Percentiles rank a stretch among this genome's conserved stretches.
Evolutionary conservation across 2,888 invertebrate genomes (phyloP).

Genomic region (Eupeodes latifasciatus): DNA sequence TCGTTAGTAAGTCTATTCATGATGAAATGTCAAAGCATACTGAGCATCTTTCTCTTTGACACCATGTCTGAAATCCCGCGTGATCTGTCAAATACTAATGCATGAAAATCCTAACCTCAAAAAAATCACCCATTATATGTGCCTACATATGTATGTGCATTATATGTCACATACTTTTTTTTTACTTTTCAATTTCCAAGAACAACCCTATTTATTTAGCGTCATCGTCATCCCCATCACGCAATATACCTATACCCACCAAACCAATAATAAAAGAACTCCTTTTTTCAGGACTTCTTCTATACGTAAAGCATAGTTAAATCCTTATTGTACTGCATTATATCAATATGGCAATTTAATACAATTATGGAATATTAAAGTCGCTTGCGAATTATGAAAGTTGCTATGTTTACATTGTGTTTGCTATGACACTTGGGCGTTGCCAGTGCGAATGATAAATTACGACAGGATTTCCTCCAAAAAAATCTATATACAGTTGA

Average conservation of each 20-base stretch:
- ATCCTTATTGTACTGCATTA: slow-evolving; percentile 56
- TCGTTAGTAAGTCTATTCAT: too few relatives aligned
- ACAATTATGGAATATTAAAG: slow-evolving; percentile 23
- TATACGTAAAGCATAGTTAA: slow-evolving; percentile 9
- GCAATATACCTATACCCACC: background rate
- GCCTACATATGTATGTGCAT: too few relatives aligned
- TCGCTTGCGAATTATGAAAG: slow-evolving; percentile 71
- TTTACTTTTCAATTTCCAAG: background rate
- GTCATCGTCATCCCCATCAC: background rate
- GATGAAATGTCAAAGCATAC: too few relatives aligned
- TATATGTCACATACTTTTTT: background rate
- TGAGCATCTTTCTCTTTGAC: too few relatives aligned
- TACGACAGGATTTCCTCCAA: slow-evolving; percentile 66
- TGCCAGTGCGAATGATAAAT: slow-evolving; percentile 67
- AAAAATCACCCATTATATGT: too few relatives aligned
- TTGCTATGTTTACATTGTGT: slow-evolving; percentile 74
- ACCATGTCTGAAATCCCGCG: too few relatives aligned
- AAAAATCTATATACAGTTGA: slow-evolving; percentile 15
- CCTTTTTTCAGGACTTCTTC: slow-evolving; percentile 35
- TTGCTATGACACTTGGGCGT: slow-evolving; percentile 72
- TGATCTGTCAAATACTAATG: too few relatives aligned
- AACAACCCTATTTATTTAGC: slow-evolving; percentile 9
- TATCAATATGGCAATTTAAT: slow-evolving; percentile 2
- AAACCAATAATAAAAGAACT: background rate
- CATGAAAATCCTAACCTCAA: too few relatives aligned